A percentile compares a stretch with the other conserved stretches of the same genome.
Evolutionary conservation across 2,888 invertebrate species (phyloP).

Genomic region (Schizotus pectinicornis): DNA sequence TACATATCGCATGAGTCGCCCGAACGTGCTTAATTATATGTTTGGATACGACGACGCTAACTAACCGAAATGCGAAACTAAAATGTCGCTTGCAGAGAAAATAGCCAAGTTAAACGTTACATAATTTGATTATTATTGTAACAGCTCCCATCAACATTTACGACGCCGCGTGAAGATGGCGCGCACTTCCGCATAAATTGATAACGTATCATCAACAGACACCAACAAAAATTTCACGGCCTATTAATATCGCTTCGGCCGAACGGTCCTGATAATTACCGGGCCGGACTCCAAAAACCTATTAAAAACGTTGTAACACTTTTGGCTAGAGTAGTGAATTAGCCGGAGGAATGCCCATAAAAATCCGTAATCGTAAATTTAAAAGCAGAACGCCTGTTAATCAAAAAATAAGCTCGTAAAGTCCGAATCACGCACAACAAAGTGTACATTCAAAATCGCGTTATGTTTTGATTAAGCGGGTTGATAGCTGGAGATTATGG

Average conservation of each 20-base stretch:
- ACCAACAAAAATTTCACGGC: no score
- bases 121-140: no score
- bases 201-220: no score
- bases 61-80: conserved; percentile 18
- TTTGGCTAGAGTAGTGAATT: conserved; percentile 4
- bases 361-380: conserved; percentile 8
- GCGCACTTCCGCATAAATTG: no score
- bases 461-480: conserved; percentile 49
- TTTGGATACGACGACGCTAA: conserved; percentile 11
- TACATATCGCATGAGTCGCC: conserved; percentile 53
- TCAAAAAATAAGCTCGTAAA: conserved; percentile 20
- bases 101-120: neutral
- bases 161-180: no score
- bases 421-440: conserved; percentile 38
- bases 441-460: conserved; percentile 36
- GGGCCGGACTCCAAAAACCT: neutral
- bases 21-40: conserved; percentile 50
- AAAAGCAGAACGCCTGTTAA: conserved; percentile 9
- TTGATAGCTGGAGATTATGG: conserved; percentile 48
- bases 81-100: neutral
- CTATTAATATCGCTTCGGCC: no score
- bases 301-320: conserved; percentile 8
- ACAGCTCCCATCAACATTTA: no score
- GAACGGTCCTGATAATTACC: no score
- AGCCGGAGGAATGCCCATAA: conserved; percentile 7